A percentile compares a stretch with the other conserved stretches of the same genome.
These are phyloP conservation scores for Rhincodon typus DNA, from an alignment of 2,797 vertebrate genomes.

Conservation along the genomic window DNA sequence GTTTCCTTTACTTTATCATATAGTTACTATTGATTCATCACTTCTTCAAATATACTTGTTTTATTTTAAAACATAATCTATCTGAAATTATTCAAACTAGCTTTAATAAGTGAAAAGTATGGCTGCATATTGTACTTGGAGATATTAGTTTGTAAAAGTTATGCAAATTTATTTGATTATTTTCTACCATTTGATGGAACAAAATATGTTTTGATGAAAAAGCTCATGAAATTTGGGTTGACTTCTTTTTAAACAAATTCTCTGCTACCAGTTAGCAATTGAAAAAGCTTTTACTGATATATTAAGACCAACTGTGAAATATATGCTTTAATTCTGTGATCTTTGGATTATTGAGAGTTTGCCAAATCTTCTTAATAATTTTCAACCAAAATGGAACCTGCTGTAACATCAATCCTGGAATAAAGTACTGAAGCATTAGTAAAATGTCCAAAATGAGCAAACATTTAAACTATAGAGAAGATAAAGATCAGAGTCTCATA, in stretches of 20 bases:
- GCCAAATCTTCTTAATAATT: background rate
- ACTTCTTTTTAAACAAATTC: background rate
- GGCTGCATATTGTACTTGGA: background rate
- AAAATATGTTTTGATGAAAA: background rate
- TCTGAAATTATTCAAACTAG: background rate
- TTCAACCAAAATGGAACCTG: background rate
- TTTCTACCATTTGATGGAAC: background rate
- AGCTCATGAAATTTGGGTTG: background rate
- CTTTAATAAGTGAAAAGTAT: background rate
- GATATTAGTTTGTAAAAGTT: background rate
- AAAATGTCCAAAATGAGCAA: background rate
- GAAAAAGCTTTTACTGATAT: background rate
- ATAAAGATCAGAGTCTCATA: background rate
- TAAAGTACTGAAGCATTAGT: background rate
- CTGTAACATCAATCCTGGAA: background rate
- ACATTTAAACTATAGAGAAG: background rate
- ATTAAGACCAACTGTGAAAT: background rate
- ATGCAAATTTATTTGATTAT: background rate
- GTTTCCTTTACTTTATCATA: background rate
- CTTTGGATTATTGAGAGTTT: background rate
- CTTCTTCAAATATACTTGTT: background rate
- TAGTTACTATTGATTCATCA: background rate
- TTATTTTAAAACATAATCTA: background rate
- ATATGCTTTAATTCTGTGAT: background rate
- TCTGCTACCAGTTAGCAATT: background rate